Base-by-base conservation (phyloP, 1,140 invertebrate species). In the Temnothorax longispinosus region DNA sequence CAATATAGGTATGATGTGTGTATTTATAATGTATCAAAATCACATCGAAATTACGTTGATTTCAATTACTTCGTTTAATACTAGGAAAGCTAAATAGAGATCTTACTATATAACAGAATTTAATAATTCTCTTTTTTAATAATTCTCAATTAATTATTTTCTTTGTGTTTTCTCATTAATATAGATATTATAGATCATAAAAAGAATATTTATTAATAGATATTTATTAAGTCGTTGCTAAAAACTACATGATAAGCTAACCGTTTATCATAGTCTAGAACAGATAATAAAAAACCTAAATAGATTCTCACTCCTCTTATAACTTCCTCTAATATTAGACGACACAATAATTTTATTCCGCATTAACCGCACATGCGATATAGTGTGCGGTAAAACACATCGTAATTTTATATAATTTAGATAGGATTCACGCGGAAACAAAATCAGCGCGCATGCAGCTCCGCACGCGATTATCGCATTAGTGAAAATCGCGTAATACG, bases 401-500 rank as follows among this genome's bases (percentile, higher is more conserved):
- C 50, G 54, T 21, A 47, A 69, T 69, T 69, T 62, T 47, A 50
- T 50, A 21, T 50, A 84, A n/a, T 50, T 27, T 27, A 27, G 27
- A 27, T 27, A 27, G 27, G 27, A 27, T 27, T 84, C 3, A 0
- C 13, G 10, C 41, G 54, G 67, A 60, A 60, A 82, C 3, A 15
- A 84, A 84, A 82, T 72, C 52, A 82, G 10, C 32, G 18, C 32
- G 58, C 60, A 7, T 64, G 47, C 47, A 41, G 56, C 38, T 27
- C 5, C 13, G n/a, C 65, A 56, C 65, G 78, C 78, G 41, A 74
- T 82, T 82, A 60, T 60, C 67, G 27, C 41, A 50, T 82, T 41
- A 58, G 21, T 54, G 38, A 72, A 72, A 72, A 58, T 74, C 67
- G 13, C 18, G 38, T 32, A 38, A 47, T 47, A 38, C 27, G 44